These are phyloP conservation scores for Loris lydekkerianus DNA, from an alignment of 2,797 vertebrate genomes.

Conservation along the genomic window DNA sequence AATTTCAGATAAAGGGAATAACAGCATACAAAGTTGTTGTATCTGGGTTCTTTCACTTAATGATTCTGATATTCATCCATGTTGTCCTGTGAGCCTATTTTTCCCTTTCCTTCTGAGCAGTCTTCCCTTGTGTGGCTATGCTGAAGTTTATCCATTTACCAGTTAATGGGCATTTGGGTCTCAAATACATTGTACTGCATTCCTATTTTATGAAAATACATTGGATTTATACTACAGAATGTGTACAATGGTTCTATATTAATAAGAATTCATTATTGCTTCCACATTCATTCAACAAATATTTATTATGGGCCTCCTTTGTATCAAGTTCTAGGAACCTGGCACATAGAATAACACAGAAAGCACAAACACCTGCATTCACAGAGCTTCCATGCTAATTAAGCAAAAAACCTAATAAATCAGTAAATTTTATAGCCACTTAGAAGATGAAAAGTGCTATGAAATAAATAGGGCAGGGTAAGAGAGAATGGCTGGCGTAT, in stretches of 20 bases:
- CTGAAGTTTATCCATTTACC: background rate
- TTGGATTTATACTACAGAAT: background rate
- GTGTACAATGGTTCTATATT: background rate
- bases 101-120: background rate
- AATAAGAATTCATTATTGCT: background rate
- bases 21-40: background rate
- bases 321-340: background rate
- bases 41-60: background rate
- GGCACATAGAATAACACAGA: background rate
- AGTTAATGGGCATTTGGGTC: background rate
- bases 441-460: background rate
- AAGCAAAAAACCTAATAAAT: background rate
- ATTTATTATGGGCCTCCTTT: conserved; percentile 3
- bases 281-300: conserved; percentile 5
- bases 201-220: background rate
- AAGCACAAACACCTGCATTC: background rate
- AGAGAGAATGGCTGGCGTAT: background rate
- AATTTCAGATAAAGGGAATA: conserved; percentile 21
- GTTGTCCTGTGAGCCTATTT: background rate
- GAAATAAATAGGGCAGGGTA: background rate
- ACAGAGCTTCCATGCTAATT: background rate
- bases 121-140: background rate
- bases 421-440: background rate
- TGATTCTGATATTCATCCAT: conserved; percentile 21
- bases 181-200: conserved; percentile 19